Evolutionary conservation across 1,140 invertebrate genomes (phyloP), one percentile per base, ranked within the genome.

Genomic region (Aphis craccivora): DNA sequence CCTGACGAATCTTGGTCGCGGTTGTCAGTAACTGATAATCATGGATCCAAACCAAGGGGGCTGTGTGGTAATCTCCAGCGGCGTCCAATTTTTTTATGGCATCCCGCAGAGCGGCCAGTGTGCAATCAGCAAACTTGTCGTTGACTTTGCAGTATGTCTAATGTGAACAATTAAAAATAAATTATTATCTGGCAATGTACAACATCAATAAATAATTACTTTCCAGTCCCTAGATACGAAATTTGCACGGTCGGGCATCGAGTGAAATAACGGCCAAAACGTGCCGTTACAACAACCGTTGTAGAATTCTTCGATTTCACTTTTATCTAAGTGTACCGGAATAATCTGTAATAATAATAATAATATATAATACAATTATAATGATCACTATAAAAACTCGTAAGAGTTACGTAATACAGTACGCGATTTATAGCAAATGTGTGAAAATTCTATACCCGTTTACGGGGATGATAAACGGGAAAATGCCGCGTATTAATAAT

Each of bases 211-310:
- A n/a, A 76, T 76, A 5, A 76, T 23, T 94, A 95, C 96, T 94
- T 96, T 96, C 98, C 98, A 99, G 94, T 98, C 96, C 90, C 98
- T 97, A 0, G 96, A 96, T 88, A 96, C 97, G 95, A 98, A 98
- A 43, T 97, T 96, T 18, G 97, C 97, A 93, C 97, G 95, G 94
- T 97, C 98, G 0, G 98, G 98, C 98, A 98, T 98, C 2, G 98
- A 98, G 95, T 98, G 98, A 94, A 98, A 98, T 6, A 98, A 95
- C 0, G 98, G 98, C 98, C 98, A 99, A 94, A 98, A 98, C 1
- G 97, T 98, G 9, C 97, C 98, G 95, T 99, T 99, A 95, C 98
- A 98, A 95, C 98, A 98, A 1, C 98, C 98, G 95, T 98, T 98
- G 95, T 99, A 99, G 95, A 98, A 99, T 45, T 97, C 97, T 94